These are phyloP conservation scores for Araneus ventricosus DNA, from an alignment of 1,140 invertebrate species.

Conservation along the genomic window DNA sequence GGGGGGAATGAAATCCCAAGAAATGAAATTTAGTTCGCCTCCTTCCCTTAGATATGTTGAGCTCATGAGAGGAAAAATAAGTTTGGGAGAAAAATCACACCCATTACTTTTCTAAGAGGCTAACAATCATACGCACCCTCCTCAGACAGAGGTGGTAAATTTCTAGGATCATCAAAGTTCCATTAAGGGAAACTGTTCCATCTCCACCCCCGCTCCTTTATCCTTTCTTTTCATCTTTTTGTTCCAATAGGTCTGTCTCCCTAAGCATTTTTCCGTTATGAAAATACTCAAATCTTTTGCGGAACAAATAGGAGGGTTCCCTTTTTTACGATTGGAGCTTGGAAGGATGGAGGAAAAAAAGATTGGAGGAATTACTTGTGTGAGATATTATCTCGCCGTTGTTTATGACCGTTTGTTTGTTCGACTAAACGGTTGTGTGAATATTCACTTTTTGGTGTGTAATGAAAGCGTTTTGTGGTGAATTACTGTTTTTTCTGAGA, in stretches of 20 bases:
- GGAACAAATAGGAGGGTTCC: neutral
- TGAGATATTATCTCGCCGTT: neutral
- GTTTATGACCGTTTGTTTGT: constrained; percentile 10
- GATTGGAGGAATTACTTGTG: neutral
- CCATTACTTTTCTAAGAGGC: constrained; percentile 21
- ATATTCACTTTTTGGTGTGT: neutral
- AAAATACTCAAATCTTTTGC: constrained; percentile 3
- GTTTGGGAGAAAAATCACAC: constrained; percentile 17
- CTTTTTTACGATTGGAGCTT: neutral
- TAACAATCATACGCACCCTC: neutral
- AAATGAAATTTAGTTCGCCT: constrained; percentile 21
- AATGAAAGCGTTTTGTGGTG: neutral
- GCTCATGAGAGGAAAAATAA: neutral
- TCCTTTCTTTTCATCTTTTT: neutral
- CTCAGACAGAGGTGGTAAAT: constrained; percentile 1
- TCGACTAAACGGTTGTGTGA: neutral
- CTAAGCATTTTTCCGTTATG: constrained; percentile 29
- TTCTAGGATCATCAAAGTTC: constrained; percentile 25
- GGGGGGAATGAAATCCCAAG: neutral
- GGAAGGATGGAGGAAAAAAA: neutral
- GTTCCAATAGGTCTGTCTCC: neutral
- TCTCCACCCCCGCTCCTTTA: neutral
- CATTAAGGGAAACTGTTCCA: neutral
- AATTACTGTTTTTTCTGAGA: no score
- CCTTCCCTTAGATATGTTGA: neutral